A percentile compares a stretch with the other conserved stretches of the same genome.
phyloP scores from a whole-genome alignment of 35 echinoderm and acorn worm genomes.

The Lytechinus variegatus region DNA sequence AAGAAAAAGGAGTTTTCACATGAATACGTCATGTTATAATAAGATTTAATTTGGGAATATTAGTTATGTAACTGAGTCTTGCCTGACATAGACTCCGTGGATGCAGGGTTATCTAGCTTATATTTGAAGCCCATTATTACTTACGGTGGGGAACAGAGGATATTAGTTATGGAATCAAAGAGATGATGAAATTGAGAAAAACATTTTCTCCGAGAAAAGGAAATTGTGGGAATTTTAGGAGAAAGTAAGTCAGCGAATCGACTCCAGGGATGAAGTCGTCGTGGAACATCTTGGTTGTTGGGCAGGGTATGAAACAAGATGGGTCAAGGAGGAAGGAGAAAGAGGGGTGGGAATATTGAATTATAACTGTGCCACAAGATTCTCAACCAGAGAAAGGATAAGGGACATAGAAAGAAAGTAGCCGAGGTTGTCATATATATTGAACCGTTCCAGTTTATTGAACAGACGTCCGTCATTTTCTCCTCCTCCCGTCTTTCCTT shows the following conservation, averaged over 20 bases:
- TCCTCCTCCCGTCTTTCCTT: background rate
- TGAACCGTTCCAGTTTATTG: conserved; percentile 55
- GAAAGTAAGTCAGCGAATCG: conserved; percentile 26
- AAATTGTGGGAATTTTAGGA: conserved; percentile 7
- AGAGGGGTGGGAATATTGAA: conserved; percentile 49
- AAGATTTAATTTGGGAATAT: background rate
- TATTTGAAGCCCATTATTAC: background rate
- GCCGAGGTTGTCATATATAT: conserved; percentile 54
- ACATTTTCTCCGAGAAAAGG: background rate
- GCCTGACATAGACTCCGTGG: background rate
- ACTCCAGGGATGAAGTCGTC: background rate
- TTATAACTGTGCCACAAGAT: conserved; percentile 53
- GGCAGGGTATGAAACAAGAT: conserved; percentile 8
- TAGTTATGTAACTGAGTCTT: background rate
- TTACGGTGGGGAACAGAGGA: background rate
- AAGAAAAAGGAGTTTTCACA: background rate
- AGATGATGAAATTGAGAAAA: background rate
- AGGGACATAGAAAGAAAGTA: background rate
- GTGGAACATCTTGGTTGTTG: background rate
- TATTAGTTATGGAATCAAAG: background rate
- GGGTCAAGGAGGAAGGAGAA: conserved; percentile 29
- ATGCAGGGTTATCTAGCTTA: background rate
- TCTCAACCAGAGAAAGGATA: background rate
- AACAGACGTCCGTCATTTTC: conserved; percentile 51
- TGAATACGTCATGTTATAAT: background rate